phyloP scores from a whole-genome alignment of 2,888 invertebrate species.

The Leistus spinibarbis region DNA sequence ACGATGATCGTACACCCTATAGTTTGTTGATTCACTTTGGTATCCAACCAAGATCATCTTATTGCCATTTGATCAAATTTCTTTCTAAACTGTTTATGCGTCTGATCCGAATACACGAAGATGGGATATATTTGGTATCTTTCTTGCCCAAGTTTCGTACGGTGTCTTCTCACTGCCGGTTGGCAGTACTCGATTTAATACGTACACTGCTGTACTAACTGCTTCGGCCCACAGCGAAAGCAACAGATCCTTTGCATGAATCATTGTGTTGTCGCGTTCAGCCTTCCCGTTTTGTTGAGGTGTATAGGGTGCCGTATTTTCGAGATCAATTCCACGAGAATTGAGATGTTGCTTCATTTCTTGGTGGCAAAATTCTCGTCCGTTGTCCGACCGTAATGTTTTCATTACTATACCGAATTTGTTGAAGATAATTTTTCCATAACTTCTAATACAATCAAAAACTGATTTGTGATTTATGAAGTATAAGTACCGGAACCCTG shows the following conservation, averaged over 20 bases:
- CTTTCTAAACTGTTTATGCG: slow-evolving; percentile 20
- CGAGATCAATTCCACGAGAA: slow-evolving; percentile 43
- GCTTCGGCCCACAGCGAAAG: slow-evolving; percentile 49
- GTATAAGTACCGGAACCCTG: slow-evolving; percentile 40
- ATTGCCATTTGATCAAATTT: slow-evolving; percentile 36
- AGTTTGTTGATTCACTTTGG: slow-evolving; percentile 38
- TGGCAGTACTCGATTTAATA: slow-evolving; percentile 43
- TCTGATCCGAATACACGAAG: slow-evolving; percentile 42
- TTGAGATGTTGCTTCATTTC: slow-evolving; percentile 26
- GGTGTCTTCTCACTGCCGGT: slow-evolving; percentile 37
- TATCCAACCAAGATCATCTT: slow-evolving; percentile 40
- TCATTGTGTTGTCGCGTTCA: slow-evolving; percentile 48
- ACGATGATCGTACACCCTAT: slow-evolving; percentile 42
- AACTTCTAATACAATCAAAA: slow-evolving; percentile 19
- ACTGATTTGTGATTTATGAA: slow-evolving; percentile 34
- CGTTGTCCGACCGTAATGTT: slow-evolving; percentile 40
- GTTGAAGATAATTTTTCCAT: slow-evolving; percentile 31
- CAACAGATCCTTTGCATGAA: slow-evolving; percentile 44
- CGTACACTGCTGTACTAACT: slow-evolving; percentile 45
- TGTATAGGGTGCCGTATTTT: slow-evolving; percentile 42
- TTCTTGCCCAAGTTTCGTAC: slow-evolving; percentile 42
- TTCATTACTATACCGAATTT: slow-evolving; percentile 38
- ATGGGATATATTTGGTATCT: slow-evolving; percentile 41
- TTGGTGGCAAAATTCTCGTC: slow-evolving; percentile 31
- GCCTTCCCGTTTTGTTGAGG: slow-evolving; percentile 47